Base-by-base conservation (phyloP, 2,797 vertebrate genomes). In the Hippopotamyrus pictus region DNA sequence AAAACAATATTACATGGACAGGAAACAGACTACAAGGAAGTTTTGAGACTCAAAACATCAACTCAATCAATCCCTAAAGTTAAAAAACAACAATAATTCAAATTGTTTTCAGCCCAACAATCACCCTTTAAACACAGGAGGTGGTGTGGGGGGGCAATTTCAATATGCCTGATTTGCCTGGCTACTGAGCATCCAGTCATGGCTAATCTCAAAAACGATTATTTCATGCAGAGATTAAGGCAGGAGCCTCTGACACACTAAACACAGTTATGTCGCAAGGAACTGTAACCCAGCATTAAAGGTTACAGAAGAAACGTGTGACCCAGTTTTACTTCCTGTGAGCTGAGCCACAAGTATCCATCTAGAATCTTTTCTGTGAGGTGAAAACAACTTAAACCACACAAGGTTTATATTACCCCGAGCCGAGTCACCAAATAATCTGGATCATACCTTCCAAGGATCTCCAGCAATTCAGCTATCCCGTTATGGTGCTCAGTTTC, bases 401-500 rank as follows among this genome's bases (percentile, higher is more conserved):
- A 50, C 5, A 33, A 88, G n/a, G 46, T 73, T 50, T 29, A 53
- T 76, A 53, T 17, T 8, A 22, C 62, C 41, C 29, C 14, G 3
- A 57, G 14, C 86, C 6, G 19, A 87, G 41, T 37, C 53, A 59
- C 86, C 51, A 44, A 57, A 22, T 37, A 37, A 41, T 19, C 12
- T 33, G 53, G 41, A 4, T 90, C 92, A 92, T 92, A 99, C 98
- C 98, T 99, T 95, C 98, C 98, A 95, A 99, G 94, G 95, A 99
- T 99, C 96, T 99, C 98, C 97, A 99, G 95, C 95, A 99, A 96
- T 94, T 99, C 98, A 91, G 98, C 98, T 96, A 99, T 99, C 95
- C 98, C 98, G 88, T 99, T 99, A 95, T 99, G 98, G 95, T 98
- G 98, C 92, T 99, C 98, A 2, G 98, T 99, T 96, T 99, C 98